phyloP scores from a whole-genome alignment of 2,888 invertebrate genomes.

The Phaedon cochleariae region DNA sequence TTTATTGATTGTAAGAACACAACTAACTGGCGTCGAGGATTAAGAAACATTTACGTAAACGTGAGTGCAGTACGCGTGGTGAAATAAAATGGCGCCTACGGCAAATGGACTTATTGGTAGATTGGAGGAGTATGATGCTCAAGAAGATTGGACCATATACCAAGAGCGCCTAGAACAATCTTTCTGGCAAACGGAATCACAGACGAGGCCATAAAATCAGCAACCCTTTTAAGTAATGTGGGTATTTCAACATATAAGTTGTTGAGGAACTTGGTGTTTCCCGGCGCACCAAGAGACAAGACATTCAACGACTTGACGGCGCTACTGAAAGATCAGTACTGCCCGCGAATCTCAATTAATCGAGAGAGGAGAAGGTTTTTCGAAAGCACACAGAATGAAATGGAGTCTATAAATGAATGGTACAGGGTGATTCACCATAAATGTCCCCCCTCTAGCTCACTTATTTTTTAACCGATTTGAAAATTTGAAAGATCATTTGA shows the following conservation, averaged over 20 bases:
- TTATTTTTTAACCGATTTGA: too few species aligned
- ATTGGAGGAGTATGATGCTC: constrained; percentile 7
- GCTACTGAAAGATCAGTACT: background rate
- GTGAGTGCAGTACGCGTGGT: background rate
- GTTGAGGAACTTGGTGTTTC: background rate
- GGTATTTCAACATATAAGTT: constrained; percentile 1
- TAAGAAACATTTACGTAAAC: background rate
- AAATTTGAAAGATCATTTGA: too few species aligned
- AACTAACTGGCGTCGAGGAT: too few species aligned
- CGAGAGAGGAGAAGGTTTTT: background rate
- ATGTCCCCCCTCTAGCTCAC: too few species aligned
- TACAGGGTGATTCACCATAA: too few species aligned
- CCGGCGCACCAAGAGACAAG: background rate
- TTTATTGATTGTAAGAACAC: too few species aligned
- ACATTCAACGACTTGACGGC: background rate
- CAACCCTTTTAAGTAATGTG: constrained; percentile 1
- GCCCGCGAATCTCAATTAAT: background rate
- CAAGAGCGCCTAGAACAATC: constrained; percentile 6
- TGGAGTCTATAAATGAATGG: background rate
- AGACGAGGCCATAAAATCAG: constrained; percentile 1
- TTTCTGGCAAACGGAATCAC: background rate
- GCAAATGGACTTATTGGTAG: constrained; percentile 7
- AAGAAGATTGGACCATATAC: constrained; percentile 9
- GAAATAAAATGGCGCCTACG: constrained; percentile 5
- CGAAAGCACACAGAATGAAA: background rate